A percentile compares a stretch with the other conserved stretches of the same genome.
Evolutionary conservation across 1,140 invertebrate genomes (phyloP).

Genomic region (Rhopalosiphum maidis): DNA sequence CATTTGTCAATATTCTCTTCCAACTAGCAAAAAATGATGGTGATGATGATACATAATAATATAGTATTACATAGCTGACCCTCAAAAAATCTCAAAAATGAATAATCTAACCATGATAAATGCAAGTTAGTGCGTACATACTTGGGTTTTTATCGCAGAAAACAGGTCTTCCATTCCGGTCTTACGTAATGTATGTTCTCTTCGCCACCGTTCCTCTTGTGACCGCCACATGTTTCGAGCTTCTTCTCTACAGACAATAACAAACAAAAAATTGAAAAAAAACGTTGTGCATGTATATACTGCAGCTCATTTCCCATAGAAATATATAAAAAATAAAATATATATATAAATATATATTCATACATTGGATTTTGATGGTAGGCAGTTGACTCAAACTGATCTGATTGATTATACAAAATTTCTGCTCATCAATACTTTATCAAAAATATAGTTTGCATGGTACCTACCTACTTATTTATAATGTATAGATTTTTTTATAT

Average conservation of each 20-base stretch:
- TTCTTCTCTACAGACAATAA: conserved; percentile 22
- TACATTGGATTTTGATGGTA: no score
- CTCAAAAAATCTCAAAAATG: neutral
- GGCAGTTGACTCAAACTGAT: no score
- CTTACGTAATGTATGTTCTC: neutral
- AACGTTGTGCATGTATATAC: neutral
- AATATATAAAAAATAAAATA: neutral
- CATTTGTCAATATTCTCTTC: conserved; percentile 44
- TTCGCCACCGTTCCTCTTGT: conserved; percentile 45
- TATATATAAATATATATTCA: no score
- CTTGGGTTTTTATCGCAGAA: neutral
- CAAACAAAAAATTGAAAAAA: neutral
- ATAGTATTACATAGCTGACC: neutral
- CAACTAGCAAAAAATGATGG: neutral
- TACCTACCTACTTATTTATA: no score
- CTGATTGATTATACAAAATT: no score
- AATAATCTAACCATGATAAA: neutral
- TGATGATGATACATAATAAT: no score
- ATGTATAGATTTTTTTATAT: no score
- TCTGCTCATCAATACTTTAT: no score
- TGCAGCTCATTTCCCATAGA: neutral
- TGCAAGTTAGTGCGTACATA: neutral
- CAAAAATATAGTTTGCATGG: no score
- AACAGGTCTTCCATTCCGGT: neutral
- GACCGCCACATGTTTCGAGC: conserved; percentile 43